Base-by-base conservation (phyloP, 2,797 vertebrate genomes). In the Gymnoscopelus braueri region DNA sequence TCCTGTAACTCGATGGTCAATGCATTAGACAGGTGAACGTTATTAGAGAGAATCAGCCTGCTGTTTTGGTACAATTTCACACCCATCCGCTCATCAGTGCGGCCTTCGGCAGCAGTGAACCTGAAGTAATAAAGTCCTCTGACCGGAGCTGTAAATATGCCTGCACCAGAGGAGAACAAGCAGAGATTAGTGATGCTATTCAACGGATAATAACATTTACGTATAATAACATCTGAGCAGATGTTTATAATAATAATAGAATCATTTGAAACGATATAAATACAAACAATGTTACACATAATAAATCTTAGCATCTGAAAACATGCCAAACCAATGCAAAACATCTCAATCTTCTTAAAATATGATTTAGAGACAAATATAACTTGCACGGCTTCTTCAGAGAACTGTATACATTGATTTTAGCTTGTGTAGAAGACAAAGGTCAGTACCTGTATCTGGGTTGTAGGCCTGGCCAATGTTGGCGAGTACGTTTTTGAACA, bases 111-210 rank as follows among this genome's bases (percentile, higher is more conserved):
- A 9, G 0, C 0, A 2, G 13, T 58, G 35, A 64, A 71, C 61
- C 57, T 53, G 48, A 79, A 54, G 52, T 65, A 69, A 53, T 79
- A 75, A 6, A 1, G 52, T 58, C 72, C 74, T 58, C 23, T 67
- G 58, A 77, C 51, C 0, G 71, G 74, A 8, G 74, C 74, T 24
- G 59, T 75, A 58, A 80, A 76, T 54, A 73, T 8, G n/a, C 74
- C 78, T 80, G 77, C 29, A 70, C 9, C 29, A 59, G 12, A 61
- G n/a, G 50, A 50, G 35, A 48, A 23, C 7, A 67, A 47, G 2
- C 1, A 65, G 44, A 9, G 1, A 13, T 39, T 6, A 8, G 8
- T 7, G 7, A 39, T 39, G 39, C 39, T 29, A 39, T 39, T 39
- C 35, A 39, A 0, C 4, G 35, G 39, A 9, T 39, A 8, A 39